Conservation (phyloP, 1,140 invertebrate genomes). For the Caenorhabditis inopinata region DNA sequence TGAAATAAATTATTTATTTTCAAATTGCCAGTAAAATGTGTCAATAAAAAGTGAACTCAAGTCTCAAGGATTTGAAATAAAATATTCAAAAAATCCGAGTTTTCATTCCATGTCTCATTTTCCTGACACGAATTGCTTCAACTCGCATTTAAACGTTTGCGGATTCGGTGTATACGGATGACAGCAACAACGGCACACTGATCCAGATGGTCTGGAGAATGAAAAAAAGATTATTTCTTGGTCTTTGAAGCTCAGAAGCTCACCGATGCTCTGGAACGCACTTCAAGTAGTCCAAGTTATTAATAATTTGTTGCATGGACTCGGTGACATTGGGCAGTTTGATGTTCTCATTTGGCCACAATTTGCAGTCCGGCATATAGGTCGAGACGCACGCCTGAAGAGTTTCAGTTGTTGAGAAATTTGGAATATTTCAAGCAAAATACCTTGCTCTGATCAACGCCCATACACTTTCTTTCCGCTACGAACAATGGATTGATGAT, state of each 20-base stretch:
- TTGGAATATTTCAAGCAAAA: conserved; percentile 51
- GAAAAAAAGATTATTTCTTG: background rate
- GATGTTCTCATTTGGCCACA: conserved; percentile 60
- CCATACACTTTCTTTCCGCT: conserved; percentile 59
- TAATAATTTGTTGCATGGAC: conserved; percentile 55
- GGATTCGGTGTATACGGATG: conserved; percentile 63
- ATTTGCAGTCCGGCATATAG: conserved; percentile 48
- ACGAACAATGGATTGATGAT: conserved; percentile 63
- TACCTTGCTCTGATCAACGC: conserved; percentile 56
- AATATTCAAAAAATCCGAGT: background rate
- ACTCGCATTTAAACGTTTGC: conserved; percentile 59
- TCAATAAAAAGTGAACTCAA: background rate
- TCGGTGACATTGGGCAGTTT: conserved; percentile 58
- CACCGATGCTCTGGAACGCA: conserved; percentile 58
- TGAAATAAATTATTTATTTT: background rate
- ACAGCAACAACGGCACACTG: conserved; percentile 60
- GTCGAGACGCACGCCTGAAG: conserved; percentile 47
- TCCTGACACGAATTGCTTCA: conserved; percentile 46
- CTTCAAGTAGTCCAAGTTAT: conserved; percentile 58
- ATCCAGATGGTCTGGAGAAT: conserved; percentile 47
- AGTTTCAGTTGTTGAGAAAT: too few relatives aligned
- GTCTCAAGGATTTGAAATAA: too few relatives aligned
- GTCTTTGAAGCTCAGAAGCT: background rate
- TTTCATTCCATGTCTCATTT: background rate
- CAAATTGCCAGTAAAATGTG: background rate